Percentiles rank a stretch among this genome's conserved stretches.
Evolutionary conservation across 2,113 vertebrate genomes (phyloP).

Genomic region (Callipepla squamata): DNA sequence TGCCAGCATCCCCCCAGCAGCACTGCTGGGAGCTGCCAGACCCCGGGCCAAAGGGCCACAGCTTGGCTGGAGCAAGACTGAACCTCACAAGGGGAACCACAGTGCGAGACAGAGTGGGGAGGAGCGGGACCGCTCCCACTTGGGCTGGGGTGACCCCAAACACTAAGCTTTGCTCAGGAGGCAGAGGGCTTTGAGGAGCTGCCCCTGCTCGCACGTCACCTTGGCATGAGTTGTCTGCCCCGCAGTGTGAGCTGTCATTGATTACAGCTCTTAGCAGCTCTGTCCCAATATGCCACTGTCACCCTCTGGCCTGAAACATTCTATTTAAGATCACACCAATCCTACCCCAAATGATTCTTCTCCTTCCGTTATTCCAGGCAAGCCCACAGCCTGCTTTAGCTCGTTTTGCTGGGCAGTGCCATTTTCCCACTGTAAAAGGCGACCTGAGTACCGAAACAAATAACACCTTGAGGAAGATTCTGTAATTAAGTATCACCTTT

Average conservation of each 20-base stretch:
- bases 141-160: rapidly evolving
- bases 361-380: neutral
- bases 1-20: neutral
- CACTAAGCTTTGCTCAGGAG: neutral
- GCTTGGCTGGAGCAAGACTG: neutral
- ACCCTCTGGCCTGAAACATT: neutral
- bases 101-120: neutral
- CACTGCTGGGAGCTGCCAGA: neutral
- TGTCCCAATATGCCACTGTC: neutral
- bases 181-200: neutral
- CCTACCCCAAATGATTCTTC: neutral
- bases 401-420: neutral
- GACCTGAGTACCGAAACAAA: neutral
- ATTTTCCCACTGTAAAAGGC: neutral
- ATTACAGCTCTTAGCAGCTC: neutral
- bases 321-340: neutral
- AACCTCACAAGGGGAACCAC: neutral
- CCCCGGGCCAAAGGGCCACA: neutral
- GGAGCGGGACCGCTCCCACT: neutral
- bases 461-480: neutral
- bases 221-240: neutral
- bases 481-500: constrained; percentile 74
- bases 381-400: neutral
- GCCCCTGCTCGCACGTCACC: neutral
- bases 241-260: neutral